Evolutionary conservation across 1,140 invertebrate genomes (phyloP), one percentile per base, ranked within the genome.

Genomic region (Magallana ariakensis): DNA sequence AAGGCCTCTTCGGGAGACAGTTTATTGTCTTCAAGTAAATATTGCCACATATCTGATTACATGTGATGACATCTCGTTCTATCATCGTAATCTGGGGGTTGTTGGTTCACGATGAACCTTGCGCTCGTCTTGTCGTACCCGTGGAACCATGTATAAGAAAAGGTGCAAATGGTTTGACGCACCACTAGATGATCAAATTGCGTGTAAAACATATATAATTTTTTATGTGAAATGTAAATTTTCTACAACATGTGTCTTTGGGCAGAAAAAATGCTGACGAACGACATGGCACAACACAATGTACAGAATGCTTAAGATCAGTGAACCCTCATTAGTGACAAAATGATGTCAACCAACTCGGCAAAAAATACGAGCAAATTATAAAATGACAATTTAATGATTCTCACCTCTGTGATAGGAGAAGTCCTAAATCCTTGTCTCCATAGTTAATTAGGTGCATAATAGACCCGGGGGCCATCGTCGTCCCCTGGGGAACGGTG

Each of bases 391-490:
- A 22, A 70, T 70, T 70, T 85, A 66, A 85, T 70, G 22, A 60
- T 56, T 53, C 56, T 88, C 89, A 91, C 90, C 90, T 90, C 80
- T 91, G 90, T 83, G 90, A 91, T 8, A 91, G 86, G 6, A 91
- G 87, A 46, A 91, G 88, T 46, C 90, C 90, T 56, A 91, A 87
- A 62, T 91, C 90, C 60, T 91, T 91, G 81, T 91, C 90, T 46
- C 90, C 90, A 84, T 91, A 91, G 80, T 91, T 91, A 15, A 91
- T 91, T 15, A 91, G 88, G 70, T 91, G 90, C 88, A 90, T 91
- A 15, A 91, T 90, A 80, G 55, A 87, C 33, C 83, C 89, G 53
- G 88, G 88, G 11, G 83, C 85, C 55, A 83, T 83, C 13, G 80
- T 54, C 80, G 13, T 19, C 58, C 19, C 55, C 70, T 19, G 88